Percentiles rank a stretch among this genome's conserved stretches.
Evolutionary conservation across 2,888 invertebrate species (phyloP).

Genomic region (Malacosoma neustria): DNA sequence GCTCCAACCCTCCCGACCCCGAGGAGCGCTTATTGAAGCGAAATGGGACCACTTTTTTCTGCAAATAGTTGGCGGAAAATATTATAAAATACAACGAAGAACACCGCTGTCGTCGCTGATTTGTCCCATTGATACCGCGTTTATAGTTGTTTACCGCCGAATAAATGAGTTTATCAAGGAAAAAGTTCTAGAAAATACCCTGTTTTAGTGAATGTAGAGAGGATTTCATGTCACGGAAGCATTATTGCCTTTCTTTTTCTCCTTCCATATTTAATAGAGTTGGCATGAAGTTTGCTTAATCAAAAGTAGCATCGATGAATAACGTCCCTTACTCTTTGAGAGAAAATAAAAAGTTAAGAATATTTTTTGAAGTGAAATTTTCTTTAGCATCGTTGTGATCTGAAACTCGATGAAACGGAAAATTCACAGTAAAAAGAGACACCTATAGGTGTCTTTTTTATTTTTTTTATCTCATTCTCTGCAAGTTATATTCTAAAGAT

Average conservation of each 20-base stretch:
- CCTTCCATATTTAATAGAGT: too few relatives aligned
- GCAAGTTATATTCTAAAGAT: too few relatives aligned
- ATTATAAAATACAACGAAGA: background rate
- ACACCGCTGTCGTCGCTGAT: background rate
- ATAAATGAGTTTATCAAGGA: background rate
- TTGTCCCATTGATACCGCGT: background rate
- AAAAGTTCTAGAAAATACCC: background rate
- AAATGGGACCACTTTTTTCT: background rate
- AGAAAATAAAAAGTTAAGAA: too few relatives aligned
- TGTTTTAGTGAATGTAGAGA: background rate
- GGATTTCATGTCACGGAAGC: background rate
- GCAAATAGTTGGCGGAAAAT: background rate
- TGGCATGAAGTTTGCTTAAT: too few relatives aligned
- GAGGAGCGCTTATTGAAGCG: background rate
- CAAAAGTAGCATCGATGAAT: too few relatives aligned
- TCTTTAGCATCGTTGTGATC: too few relatives aligned
- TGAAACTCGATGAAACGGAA: too few relatives aligned
- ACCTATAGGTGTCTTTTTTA: too few relatives aligned
- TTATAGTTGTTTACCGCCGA: background rate
- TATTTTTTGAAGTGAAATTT: too few relatives aligned
- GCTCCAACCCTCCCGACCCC: background rate
- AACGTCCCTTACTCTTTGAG: too few relatives aligned
- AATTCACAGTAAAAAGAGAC: too few relatives aligned
- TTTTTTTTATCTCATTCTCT: too few relatives aligned
- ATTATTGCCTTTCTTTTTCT: background rate